Percentiles rank a stretch among this genome's conserved stretches.
Conservation (phyloP, 1,140 invertebrate genomes). For the Goniozus legneri region DNA sequence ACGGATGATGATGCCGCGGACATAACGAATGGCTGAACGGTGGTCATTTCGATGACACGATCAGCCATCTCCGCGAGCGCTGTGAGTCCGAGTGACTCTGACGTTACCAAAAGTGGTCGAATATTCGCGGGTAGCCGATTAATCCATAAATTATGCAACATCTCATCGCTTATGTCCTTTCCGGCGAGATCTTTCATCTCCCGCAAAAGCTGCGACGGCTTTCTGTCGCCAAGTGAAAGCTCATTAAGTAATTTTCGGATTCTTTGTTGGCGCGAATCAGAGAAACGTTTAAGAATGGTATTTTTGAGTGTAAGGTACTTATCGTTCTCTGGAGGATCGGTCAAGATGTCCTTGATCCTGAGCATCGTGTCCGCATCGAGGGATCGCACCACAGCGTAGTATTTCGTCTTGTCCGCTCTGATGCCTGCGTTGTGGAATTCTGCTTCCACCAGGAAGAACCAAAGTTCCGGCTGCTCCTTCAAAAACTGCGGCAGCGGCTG, state of each 20-base stretch:
- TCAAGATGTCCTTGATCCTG: neutral
- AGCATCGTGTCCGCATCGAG: neutral
- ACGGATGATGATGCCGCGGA: neutral
- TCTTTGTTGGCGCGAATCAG: neutral
- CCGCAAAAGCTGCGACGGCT: neutral
- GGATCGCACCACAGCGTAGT: neutral
- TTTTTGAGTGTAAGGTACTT: neutral
- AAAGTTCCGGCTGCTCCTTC: neutral
- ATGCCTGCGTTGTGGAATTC: neutral
- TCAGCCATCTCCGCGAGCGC: conserved; percentile 2
- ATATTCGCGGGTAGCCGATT: neutral
- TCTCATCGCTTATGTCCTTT: neutral
- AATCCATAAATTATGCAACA: neutral
- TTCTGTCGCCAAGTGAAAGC: neutral
- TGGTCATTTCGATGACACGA: neutral
- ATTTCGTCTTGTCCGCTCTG: neutral
- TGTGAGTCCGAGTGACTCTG: neutral
- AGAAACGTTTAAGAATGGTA: neutral
- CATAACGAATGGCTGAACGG: neutral
- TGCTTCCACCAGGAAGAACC: neutral
- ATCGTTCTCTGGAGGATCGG: neutral
- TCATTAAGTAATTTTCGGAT: neutral
- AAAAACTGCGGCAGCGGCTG: neutral
- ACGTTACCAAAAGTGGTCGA: neutral
- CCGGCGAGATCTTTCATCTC: neutral